These are phyloP conservation scores for Catharus fuscescens DNA, from an alignment of 2,113 vertebrate species.

Conservation along the genomic window DNA sequence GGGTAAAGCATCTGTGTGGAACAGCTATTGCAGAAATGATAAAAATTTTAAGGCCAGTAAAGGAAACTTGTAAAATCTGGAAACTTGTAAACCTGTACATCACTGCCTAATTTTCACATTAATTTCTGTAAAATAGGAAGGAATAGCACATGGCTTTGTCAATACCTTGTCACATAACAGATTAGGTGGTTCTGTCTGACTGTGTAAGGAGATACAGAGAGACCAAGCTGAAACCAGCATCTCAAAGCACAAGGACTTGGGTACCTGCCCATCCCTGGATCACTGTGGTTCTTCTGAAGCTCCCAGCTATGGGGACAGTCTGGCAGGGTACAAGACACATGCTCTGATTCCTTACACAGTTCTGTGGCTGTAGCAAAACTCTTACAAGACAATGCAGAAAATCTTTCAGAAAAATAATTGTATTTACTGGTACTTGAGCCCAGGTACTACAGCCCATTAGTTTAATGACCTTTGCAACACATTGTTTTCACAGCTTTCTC, in stretches of 20 bases:
- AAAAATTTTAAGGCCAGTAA: background rate
- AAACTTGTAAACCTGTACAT: background rate
- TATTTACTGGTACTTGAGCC: background rate
- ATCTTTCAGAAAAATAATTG: background rate
- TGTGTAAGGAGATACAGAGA: background rate
- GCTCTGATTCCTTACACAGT: background rate
- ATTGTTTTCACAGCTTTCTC: background rate
- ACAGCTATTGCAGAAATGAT: background rate
- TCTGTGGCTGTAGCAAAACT: background rate
- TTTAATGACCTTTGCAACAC: background rate
- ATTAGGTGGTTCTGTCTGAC: background rate
- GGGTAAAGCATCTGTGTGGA: background rate
- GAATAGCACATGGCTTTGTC: background rate
- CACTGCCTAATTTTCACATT: background rate
- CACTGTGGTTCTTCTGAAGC: background rate
- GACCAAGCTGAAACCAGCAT: background rate
- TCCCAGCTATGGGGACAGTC: background rate
- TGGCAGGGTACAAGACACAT: fast-evolving
- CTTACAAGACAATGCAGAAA: background rate
- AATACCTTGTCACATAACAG: background rate
- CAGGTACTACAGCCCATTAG: background rate
- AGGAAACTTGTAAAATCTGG: background rate
- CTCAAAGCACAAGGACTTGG: background rate
- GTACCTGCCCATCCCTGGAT: background rate
- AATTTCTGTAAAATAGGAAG: background rate